phyloP scores from a whole-genome alignment of 2,113 vertebrate genomes.

The Notarius lentiginosus region DNA sequence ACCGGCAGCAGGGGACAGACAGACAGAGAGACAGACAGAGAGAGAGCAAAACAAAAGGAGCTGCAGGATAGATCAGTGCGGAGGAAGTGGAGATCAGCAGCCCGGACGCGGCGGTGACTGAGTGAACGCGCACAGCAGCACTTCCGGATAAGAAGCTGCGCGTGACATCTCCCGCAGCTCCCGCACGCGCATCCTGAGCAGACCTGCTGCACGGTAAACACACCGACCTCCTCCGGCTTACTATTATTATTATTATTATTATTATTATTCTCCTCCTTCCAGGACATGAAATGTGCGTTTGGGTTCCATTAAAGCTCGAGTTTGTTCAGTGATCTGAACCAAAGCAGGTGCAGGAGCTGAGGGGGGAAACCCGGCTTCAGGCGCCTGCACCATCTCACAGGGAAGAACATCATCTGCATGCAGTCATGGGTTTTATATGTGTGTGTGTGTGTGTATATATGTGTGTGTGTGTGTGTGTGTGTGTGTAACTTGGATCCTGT shows the following conservation, averaged over 20 bases:
- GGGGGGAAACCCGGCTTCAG: not conserved
- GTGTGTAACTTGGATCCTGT: not conserved
- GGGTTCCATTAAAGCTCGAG: not conserved
- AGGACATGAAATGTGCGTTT: not conserved
- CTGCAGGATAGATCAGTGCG: constrained; percentile 1
- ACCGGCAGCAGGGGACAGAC: not conserved
- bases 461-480: too few species aligned
- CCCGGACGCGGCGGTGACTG: not conserved
- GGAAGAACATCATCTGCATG: not conserved
- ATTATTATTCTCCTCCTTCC: not conserved
- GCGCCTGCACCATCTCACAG: not conserved
- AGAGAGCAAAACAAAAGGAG: constrained; percentile 19
- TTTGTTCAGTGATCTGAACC: not conserved
- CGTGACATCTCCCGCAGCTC: constrained; percentile 2
- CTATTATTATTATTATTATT: not conserved
- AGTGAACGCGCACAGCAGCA: constrained; percentile 19
- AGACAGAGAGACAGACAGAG: not conserved
- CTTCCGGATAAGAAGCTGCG: constrained; percentile 33
- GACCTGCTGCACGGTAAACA: constrained; percentile 43
- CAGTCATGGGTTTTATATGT: too few species aligned
- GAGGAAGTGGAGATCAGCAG: constrained; percentile 1
- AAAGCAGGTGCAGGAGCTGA: not conserved
- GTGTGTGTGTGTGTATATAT: too few species aligned
- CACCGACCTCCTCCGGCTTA: too few species aligned
- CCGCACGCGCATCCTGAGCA: constrained; percentile 1